Base-by-base conservation (phyloP, 2,888 invertebrate genomes). In the Deilephila porcellus region DNA sequence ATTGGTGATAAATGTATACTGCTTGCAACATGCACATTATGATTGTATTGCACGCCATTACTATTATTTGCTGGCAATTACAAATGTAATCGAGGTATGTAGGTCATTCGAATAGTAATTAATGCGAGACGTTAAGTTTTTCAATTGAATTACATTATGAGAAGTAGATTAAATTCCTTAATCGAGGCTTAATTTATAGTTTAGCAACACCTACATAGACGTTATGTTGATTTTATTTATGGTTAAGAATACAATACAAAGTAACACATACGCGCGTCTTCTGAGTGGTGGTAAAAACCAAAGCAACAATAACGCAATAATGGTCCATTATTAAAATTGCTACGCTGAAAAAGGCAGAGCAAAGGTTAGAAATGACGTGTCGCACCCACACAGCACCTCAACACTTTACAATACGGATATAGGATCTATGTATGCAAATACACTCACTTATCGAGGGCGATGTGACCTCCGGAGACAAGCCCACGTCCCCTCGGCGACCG, bases 381-480 rank as follows among this genome's bases (percentile, higher is more conserved):
- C 93, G 86, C 92, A 85, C 90, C 91, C 90, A 91, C 91, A 86
- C 85, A 81, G 60, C 62, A 72, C 75, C 52, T 79, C 75, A 82
- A 77, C 81, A 80, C 75, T 82, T 82, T 81, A 80, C 85, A 86
- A 88, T 82, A 88, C 90, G 90, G 90, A 91, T 91, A 84, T 86
- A 83, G 82, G 85, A 85, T 83, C 79, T 83, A 83, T 85, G 82
- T 89, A 92, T 93, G 91, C 90, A 89, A 92, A 93, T 90, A 87
- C 79, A 92, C 91, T 93, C 83, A 93, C 92, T 90, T 89, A 91
- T 88, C 80, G 89, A 86, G 90, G 89, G 86, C 91, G 88, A 85
- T 81, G 81, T 85, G 86, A 88, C 87, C 91, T 90, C 87, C 85
- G 82, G 86, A 90, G 86, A 88, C 90, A 84, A 88, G 84, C 86